phyloP scores from a whole-genome alignment of 1,140 invertebrate genomes.

The Antheraea pernyi region DNA sequence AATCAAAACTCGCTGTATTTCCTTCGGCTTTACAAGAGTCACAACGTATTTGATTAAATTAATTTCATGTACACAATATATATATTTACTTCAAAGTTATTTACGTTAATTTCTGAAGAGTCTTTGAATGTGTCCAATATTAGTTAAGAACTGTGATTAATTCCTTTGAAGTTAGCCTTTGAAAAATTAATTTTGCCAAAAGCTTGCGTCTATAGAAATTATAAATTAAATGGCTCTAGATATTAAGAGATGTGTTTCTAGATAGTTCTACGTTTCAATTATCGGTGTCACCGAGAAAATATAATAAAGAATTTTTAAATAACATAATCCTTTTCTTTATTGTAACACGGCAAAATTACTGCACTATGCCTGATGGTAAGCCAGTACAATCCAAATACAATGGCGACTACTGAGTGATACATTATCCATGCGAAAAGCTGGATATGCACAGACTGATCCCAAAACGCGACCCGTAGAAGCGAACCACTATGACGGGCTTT shows the following conservation, averaged over 20 bases:
- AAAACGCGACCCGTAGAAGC: no score
- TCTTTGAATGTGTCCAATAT: neutral
- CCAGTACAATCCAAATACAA: no score
- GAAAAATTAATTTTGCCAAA: neutral
- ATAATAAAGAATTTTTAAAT: neutral
- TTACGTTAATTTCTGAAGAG: neutral
- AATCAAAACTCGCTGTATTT: neutral
- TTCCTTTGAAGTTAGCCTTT: neutral
- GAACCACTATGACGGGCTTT: no score
- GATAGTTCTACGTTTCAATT: neutral
- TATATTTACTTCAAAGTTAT: neutral
- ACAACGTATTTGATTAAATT: neutral
- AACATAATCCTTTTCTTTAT: neutral
- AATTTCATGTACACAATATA: neutral
- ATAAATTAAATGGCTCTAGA: neutral
- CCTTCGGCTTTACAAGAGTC: neutral
- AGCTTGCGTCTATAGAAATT: neutral
- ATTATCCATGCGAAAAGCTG: no score
- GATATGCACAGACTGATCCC: no score
- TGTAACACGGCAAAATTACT: no score
- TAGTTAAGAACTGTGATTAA: conserved; percentile 1
- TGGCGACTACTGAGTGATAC: no score
- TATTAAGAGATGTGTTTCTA: neutral
- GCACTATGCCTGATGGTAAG: no score
- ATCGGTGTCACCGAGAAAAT: neutral